A percentile compares a stretch with the other conserved stretches of the same genome.
Evolutionary conservation across 2,113 vertebrate genomes (phyloP).

Genomic region (Megaptera novaeangliae): DNA sequence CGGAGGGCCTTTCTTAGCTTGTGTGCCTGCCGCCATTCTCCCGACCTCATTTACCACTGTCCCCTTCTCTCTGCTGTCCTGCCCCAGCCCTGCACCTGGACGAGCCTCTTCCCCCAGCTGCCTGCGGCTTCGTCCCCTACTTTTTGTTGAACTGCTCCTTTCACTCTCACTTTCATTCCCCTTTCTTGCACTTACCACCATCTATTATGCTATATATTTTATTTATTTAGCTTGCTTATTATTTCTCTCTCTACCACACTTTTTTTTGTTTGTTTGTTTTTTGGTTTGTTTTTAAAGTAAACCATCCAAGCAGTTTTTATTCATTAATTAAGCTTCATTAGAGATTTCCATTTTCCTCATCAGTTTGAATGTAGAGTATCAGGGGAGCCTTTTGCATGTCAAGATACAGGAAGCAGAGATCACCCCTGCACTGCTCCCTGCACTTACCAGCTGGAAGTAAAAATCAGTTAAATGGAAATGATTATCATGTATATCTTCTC

Average conservation of each 20-base stretch:
- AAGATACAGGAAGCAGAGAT: slow-evolving; percentile 90
- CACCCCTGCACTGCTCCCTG: slow-evolving; percentile 90
- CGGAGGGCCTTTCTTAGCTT: background rate
- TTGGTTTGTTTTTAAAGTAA: slow-evolving; percentile 87
- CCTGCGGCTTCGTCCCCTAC: background rate
- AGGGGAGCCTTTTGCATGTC: slow-evolving; percentile 92
- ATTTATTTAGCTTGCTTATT: background rate
- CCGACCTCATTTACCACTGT: background rate
- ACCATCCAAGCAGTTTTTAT: slow-evolving; percentile 99
- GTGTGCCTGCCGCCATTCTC: background rate
- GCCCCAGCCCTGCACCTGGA: background rate
- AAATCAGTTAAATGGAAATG: slow-evolving; percentile 96
- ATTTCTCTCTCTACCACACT: background rate
- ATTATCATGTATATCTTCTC: slow-evolving; percentile 97
- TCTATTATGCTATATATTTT: background rate
- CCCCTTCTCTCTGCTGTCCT: background rate
- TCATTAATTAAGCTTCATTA: slow-evolving; percentile 97
- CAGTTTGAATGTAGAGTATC: slow-evolving; percentile 96
- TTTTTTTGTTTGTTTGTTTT: background rate
- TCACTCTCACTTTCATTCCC: background rate
- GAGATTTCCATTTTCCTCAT: slow-evolving; percentile 93
- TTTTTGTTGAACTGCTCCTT: background rate
- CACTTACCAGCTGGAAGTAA: slow-evolving; percentile 94
- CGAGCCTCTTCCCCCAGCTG: background rate
- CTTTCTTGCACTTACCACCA: background rate